phyloP scores from a whole-genome alignment of 2,113 vertebrate genomes.

The Mus spicilegus region DNA sequence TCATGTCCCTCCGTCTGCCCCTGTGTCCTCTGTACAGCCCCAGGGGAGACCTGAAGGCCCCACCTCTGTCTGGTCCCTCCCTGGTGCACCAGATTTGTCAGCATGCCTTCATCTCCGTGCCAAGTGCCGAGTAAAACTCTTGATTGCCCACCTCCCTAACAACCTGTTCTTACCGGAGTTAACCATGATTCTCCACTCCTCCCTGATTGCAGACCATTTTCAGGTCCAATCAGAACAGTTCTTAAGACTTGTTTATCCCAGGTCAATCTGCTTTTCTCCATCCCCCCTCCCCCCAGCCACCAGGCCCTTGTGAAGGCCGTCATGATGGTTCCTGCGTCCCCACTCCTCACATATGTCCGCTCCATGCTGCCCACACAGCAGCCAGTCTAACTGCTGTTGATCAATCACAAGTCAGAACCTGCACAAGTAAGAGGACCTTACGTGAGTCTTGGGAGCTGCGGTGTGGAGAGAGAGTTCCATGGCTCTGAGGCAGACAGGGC shows the following conservation, averaged over 20 bases:
- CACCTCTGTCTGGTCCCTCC: too few species aligned
- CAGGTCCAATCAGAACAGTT: too few species aligned
- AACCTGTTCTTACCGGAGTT: background rate
- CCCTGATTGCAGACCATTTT: background rate
- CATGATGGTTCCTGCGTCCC: rapidly evolving
- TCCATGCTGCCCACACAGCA: background rate
- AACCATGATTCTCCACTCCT: background rate
- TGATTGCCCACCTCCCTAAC: background rate
- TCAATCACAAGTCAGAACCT: background rate
- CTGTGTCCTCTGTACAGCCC: rapidly evolving
- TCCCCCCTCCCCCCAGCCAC: background rate
- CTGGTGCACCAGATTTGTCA: background rate
- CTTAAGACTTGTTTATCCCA: background rate
- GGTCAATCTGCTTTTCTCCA: background rate
- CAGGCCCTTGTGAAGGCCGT: background rate
- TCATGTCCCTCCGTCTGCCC: background rate
- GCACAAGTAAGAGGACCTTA: too few species aligned
- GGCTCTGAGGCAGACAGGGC: background rate
- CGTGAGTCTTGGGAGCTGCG: background rate
- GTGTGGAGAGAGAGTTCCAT: background rate
- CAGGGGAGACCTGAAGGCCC: background rate
- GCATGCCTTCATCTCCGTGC: too few species aligned
- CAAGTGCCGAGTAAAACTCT: background rate
- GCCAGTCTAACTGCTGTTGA: background rate
- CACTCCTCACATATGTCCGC: too few species aligned